These are phyloP conservation scores for Ciconia maguari DNA, from an alignment of 2,113 vertebrate species.

Conservation along the genomic window DNA sequence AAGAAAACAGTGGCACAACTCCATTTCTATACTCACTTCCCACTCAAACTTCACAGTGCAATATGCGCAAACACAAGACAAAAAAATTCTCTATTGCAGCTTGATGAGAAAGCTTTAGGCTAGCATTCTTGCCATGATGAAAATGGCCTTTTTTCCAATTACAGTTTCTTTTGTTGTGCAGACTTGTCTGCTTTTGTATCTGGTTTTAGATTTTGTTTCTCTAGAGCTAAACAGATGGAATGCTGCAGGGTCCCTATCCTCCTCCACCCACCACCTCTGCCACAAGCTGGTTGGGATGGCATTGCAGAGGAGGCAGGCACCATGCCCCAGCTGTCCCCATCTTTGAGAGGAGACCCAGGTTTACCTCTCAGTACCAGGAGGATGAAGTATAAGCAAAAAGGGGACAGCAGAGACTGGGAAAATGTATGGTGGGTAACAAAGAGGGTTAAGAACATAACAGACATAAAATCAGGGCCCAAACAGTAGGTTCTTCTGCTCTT, in stretches of 20 bases:
- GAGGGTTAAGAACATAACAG: background rate
- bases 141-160: background rate
- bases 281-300: background rate
- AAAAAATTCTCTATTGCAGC: background rate
- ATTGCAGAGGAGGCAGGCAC: background rate
- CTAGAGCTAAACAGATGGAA: background rate
- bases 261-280: background rate
- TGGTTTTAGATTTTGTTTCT: background rate
- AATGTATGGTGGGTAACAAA: background rate
- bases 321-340: background rate
- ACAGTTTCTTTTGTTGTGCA: background rate
- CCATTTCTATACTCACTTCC: background rate
- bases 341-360: background rate
- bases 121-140: background rate
- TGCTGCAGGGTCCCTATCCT: background rate
- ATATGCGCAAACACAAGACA: background rate
- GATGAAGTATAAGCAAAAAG: background rate
- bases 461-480: background rate
- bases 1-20: background rate
- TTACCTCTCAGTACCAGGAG: background rate
- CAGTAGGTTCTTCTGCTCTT: background rate
- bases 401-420: background rate
- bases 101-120: background rate
- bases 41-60: background rate
- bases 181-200: background rate